Evolutionary conservation across 1,140 invertebrate species (phyloP).

Genomic region (Onthophagus taurus): DNA sequence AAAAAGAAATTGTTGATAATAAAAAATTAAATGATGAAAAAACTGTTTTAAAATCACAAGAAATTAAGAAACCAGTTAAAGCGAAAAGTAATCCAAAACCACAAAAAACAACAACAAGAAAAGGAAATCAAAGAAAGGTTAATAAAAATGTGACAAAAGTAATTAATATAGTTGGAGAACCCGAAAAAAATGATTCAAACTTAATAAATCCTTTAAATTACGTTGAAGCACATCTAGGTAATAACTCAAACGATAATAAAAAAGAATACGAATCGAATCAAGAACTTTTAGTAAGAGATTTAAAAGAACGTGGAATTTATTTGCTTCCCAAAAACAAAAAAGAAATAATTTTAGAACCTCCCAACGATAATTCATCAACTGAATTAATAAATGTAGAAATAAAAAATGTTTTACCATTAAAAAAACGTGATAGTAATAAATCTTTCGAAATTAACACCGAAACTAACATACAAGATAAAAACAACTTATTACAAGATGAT

Average conservation of each 20-base stretch:
- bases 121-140: not conserved
- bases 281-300: conserved; percentile 11
- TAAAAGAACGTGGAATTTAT: conserved; percentile 20
- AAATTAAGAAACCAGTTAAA: conserved; percentile 2
- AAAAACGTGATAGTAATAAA: not conserved
- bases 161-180: not conserved
- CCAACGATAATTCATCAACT: not conserved
- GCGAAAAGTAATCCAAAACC: not conserved
- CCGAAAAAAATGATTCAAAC: conserved; percentile 11
- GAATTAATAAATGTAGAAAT: not conserved
- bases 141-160: not conserved
- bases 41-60: not conserved
- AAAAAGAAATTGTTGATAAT: not conserved
- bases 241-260: not conserved
- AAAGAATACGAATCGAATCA: conserved; percentile 11
- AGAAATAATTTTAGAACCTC: not conserved
- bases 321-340: conserved; percentile 20
- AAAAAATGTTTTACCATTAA: not conserved
- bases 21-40: conserved; percentile 6
- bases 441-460: not conserved
- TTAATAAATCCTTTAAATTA: conserved; percentile 12
- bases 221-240: conserved; percentile 14
- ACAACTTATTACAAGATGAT: not conserved
- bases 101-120: not conserved
- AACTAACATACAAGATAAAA: not conserved